Evolutionary conservation across 2,113 vertebrate species (phyloP).

Genomic region (Anhinga rufa): DNA sequence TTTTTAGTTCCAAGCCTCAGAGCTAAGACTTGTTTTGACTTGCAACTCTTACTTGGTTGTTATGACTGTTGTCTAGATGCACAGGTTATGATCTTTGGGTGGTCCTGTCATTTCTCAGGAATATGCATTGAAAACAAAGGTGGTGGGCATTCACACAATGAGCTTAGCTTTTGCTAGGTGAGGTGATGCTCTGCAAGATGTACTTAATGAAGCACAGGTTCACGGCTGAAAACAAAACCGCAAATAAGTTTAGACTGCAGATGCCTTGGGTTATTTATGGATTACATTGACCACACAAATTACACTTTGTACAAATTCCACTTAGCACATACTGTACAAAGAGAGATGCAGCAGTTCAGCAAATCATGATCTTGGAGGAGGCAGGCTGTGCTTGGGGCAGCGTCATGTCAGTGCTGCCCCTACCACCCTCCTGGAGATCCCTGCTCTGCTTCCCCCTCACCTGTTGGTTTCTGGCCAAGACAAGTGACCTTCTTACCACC

Average conservation of each 20-base stretch:
- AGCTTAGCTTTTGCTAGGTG: background rate
- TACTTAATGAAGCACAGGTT: background rate
- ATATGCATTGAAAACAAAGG: background rate
- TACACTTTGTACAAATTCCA: background rate
- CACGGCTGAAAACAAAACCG: background rate
- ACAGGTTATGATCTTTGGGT: background rate
- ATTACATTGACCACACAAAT: background rate
- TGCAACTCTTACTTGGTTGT: background rate
- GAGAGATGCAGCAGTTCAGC: background rate
- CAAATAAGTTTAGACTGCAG: background rate
- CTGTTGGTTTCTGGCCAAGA: background rate
- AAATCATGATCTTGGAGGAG: background rate
- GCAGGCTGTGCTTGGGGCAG: background rate
- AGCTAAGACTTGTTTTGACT: background rate
- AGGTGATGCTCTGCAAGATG: background rate
- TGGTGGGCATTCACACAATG: background rate
- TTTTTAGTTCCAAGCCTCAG: background rate
- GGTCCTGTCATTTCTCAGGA: background rate
- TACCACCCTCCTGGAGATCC: background rate
- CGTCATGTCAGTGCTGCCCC: background rate
- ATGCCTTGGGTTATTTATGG: background rate
- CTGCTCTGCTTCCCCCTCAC: background rate
- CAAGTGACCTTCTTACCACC: background rate
- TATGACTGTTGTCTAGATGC: background rate
- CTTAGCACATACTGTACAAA: background rate